These are phyloP conservation scores for Malaclemys terrapin DNA, from an alignment of 2,113 vertebrate species.

Conservation along the genomic window DNA sequence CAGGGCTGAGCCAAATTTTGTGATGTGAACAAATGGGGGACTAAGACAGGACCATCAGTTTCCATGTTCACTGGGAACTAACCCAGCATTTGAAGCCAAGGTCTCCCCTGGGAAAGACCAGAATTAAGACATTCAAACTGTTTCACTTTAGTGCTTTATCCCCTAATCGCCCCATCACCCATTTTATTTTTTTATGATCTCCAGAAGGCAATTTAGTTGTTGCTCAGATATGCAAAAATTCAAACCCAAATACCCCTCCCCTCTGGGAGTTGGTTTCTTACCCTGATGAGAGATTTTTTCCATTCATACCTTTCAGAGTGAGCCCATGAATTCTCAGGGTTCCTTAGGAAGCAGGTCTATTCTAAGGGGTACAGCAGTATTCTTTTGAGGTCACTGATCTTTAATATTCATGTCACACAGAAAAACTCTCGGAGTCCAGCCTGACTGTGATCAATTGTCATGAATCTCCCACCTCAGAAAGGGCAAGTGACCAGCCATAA, in stretches of 20 bases:
- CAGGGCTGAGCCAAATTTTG: not conserved
- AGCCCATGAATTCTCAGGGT: conserved; percentile 53
- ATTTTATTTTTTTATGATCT: not conserved
- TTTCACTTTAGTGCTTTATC: not conserved
- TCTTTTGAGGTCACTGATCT: conserved; percentile 42
- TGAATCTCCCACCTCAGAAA: not conserved
- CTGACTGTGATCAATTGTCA: conserved; percentile 34
- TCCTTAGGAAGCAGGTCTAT: conserved; percentile 32
- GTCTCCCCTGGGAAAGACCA: conserved; percentile 9
- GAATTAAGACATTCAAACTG: conserved; percentile 36
- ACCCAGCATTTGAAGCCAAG: not conserved
- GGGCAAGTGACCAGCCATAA: not conserved
- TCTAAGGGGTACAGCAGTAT: conserved; percentile 41
- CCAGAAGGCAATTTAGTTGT: not conserved
- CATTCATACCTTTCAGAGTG: conserved; percentile 17
- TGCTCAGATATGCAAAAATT: not conserved
- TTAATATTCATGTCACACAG: conserved; percentile 57
- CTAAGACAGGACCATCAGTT: not conserved
- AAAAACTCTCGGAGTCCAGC: not conserved
- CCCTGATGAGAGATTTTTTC: conserved; percentile 1
- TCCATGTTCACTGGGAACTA: not conserved
- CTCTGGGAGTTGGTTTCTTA: not conserved
- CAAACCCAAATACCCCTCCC: not conserved
- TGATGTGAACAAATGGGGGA: not conserved
- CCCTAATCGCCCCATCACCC: not conserved